A percentile compares a stretch with the other conserved stretches of the same genome.
phyloP scores from a whole-genome alignment of 2,113 vertebrate species.

The Puffinus mauretanicus region DNA sequence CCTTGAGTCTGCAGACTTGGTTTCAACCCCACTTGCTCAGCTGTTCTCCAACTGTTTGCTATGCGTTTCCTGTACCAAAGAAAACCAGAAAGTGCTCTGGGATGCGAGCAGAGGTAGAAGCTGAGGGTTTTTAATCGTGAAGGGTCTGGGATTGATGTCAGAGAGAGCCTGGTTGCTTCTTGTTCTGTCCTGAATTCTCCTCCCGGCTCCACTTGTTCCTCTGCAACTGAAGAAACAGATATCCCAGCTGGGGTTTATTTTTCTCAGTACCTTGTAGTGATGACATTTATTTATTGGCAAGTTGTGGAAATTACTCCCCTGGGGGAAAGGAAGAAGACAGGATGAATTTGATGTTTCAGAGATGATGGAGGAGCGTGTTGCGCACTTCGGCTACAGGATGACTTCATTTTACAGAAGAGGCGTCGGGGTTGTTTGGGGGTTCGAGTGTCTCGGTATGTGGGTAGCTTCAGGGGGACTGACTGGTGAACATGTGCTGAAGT shows the following conservation, averaged over 20 bases:
- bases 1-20: not conserved
- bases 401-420: not conserved
- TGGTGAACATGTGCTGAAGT: not conserved
- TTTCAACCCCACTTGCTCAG: not conserved
- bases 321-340: not conserved
- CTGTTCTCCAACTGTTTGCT: not conserved
- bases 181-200: not conserved
- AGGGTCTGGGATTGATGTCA: not conserved
- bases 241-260: not conserved
- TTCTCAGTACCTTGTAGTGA: not conserved
- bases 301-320: not conserved
- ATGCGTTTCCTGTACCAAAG: not conserved
- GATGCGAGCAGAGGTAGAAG: not conserved
- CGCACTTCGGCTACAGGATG: not conserved
- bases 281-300: not conserved
- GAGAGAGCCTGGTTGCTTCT: not conserved
- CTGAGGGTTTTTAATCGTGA: not conserved
- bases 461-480: not conserved
- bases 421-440: not conserved
- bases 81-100: not conserved
- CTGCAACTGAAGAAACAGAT: not conserved
- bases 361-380: not conserved
- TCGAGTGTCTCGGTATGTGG: accelerated
- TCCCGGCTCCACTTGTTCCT: not conserved
- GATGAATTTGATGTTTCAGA: not conserved